Evolutionary conservation across 2,113 vertebrate species (phyloP).

Genomic region (Tachycineta bicolor): DNA sequence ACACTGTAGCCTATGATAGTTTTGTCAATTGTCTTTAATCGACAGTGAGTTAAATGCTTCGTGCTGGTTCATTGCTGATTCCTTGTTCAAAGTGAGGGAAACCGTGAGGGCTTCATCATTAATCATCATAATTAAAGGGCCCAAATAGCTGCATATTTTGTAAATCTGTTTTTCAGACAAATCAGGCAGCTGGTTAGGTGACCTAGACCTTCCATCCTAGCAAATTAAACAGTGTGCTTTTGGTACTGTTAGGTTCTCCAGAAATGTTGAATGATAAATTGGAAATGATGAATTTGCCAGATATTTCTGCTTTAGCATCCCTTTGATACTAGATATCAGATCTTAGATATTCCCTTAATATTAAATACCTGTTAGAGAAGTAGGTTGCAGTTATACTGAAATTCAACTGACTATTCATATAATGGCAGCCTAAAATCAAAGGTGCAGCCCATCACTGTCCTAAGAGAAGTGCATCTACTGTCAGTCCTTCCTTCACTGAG

Average conservation of each 20-base stretch:
- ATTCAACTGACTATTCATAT: neutral
- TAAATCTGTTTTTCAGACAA: neutral
- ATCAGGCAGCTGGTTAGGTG: neutral
- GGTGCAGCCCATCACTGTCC: neutral
- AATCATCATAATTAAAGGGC: neutral
- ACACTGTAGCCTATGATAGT: fast-evolving
- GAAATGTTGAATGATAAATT: neutral
- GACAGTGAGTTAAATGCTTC: neutral
- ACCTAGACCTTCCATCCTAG: neutral
- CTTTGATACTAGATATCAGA: neutral
- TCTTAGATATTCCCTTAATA: neutral
- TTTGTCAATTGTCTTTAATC: neutral
- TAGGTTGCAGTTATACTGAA: neutral
- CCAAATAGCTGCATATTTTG: neutral
- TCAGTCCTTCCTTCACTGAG: neutral
- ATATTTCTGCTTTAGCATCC: neutral
- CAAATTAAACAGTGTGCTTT: neutral
- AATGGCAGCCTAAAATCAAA: neutral
- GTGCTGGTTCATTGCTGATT: neutral
- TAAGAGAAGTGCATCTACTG: neutral
- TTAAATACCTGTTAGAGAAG: neutral
- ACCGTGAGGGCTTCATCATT: neutral
- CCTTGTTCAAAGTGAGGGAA: neutral
- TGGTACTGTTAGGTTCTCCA: neutral
- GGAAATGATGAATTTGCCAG: neutral